These are phyloP conservation scores for Amphiprion percula DNA, from an alignment of 2,113 vertebrate genomes.

Conservation along the genomic window DNA sequence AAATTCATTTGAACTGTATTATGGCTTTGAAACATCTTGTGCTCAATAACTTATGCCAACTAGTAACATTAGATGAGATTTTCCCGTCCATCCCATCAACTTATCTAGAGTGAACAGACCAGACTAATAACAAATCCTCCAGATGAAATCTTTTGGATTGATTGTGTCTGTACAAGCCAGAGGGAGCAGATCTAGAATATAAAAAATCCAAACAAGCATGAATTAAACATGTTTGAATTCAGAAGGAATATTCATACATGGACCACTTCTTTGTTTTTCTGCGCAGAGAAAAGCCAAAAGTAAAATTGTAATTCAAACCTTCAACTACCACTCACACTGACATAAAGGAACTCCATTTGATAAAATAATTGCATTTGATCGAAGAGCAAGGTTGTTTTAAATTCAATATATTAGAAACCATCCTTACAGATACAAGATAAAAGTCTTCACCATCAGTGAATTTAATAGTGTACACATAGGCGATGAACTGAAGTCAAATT, in stretches of 20 bases:
- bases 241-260: conserved; percentile 14
- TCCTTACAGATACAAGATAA: no score
- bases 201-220: conserved; percentile 1
- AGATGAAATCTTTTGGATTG: neutral
- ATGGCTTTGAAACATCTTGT: neutral
- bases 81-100: neutral
- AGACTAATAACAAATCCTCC: neutral
- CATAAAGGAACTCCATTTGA: neutral
- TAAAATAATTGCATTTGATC: no score
- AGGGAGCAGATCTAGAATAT: neutral
- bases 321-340: neutral
- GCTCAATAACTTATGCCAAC: neutral
- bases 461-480: no score
- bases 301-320: neutral
- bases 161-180: neutral
- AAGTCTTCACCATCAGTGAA: no score
- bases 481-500: no score
- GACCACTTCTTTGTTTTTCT: conserved; percentile 1
- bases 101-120: neutral
- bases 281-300: neutral
- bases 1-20: neutral
- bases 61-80: neutral
- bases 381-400: no score
- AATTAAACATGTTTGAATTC: conserved; percentile 34
- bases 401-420: no score